Conservation (phyloP, 2,888 invertebrate genomes). For the Pyralis farinalis region DNA sequence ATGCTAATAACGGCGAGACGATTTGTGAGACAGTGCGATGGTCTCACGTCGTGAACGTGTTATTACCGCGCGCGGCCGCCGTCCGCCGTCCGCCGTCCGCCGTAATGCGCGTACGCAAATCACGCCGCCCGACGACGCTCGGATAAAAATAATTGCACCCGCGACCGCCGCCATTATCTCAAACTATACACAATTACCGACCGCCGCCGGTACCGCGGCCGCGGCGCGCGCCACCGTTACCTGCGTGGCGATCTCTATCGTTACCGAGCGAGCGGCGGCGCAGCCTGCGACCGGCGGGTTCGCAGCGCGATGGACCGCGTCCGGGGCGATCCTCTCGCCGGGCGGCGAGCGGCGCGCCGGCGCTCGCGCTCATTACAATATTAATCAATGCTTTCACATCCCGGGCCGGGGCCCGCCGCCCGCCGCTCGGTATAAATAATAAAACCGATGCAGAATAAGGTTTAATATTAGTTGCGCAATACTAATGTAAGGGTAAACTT, state of each 20-base stretch:
- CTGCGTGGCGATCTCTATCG: slow-evolving; percentile 1
- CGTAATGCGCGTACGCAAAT: slow-evolving; percentile 57
- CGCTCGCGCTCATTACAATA: slow-evolving; percentile 61
- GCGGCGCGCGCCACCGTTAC: not conserved
- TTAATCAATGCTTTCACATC: slow-evolving; percentile 69
- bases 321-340: not conserved
- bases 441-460: slow-evolving; percentile 44
- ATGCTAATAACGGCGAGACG: slow-evolving; percentile 27
- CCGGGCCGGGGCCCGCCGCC: no score
- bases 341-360: not conserved
- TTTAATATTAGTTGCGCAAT: slow-evolving; percentile 54
- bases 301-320: slow-evolving; percentile 4
- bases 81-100: no score
- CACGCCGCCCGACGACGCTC: slow-evolving; percentile 35
- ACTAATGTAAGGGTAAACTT: slow-evolving; percentile 41
- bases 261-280: not conserved
- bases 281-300: not conserved
- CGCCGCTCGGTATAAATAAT: slow-evolving; percentile 53
- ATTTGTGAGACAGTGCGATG: slow-evolving; percentile 30
- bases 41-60: slow-evolving; percentile 22
- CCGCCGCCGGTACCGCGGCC: slow-evolving; percentile 28
- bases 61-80: slow-evolving; percentile 30
- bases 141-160: slow-evolving; percentile 67
- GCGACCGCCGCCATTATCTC: slow-evolving; percentile 57
- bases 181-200: slow-evolving; percentile 69